Conservation (phyloP, 1,140 invertebrate genomes). For the Ceratosolen solmsi region DNA sequence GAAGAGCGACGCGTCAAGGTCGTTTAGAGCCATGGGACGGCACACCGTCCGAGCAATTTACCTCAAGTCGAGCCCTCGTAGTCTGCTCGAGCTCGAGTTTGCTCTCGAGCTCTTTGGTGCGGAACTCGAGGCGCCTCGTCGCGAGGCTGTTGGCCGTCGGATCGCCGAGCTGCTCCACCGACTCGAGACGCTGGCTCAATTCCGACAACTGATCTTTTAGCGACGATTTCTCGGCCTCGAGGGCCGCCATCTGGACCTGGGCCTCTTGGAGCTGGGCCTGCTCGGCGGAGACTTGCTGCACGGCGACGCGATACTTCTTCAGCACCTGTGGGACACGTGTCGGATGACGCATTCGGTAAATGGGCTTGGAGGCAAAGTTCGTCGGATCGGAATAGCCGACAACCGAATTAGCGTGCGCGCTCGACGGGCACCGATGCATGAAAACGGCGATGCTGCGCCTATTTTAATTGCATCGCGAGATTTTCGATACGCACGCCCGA, state of each 20-base stretch:
- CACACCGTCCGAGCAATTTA: slow-evolving; percentile 60
- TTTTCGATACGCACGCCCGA: too few species aligned
- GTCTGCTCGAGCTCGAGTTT: slow-evolving; percentile 92
- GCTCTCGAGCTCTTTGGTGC: slow-evolving; percentile 90
- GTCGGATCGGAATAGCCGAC: too few species aligned
- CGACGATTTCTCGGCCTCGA: slow-evolving; percentile 84
- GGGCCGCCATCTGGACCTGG: slow-evolving; percentile 83
- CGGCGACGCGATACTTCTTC: slow-evolving; percentile 92
- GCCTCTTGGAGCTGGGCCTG: slow-evolving; percentile 88
- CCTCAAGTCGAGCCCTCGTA: slow-evolving; percentile 86
- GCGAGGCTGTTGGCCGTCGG: slow-evolving; percentile 83
- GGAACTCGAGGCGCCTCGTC: slow-evolving; percentile 81
- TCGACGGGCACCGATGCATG: too few species aligned
- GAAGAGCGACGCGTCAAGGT: too few species aligned
- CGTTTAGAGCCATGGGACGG: too few species aligned
- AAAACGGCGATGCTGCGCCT: too few species aligned
- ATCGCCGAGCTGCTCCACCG: slow-evolving; percentile 85
- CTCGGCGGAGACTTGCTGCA: slow-evolving; percentile 88
- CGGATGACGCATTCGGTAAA: too few species aligned
- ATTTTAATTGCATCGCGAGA: too few species aligned
- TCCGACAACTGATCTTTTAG: slow-evolving; percentile 86
- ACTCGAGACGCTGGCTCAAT: slow-evolving; percentile 82
- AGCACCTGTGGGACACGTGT: slow-evolving; percentile 75
- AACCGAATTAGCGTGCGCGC: too few species aligned
- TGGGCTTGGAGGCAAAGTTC: too few species aligned